Evolutionary conservation across 2,113 vertebrate genomes (phyloP), one percentile per base, ranked within the genome.

Genomic region (Thalassoma bifasciatum): DNA sequence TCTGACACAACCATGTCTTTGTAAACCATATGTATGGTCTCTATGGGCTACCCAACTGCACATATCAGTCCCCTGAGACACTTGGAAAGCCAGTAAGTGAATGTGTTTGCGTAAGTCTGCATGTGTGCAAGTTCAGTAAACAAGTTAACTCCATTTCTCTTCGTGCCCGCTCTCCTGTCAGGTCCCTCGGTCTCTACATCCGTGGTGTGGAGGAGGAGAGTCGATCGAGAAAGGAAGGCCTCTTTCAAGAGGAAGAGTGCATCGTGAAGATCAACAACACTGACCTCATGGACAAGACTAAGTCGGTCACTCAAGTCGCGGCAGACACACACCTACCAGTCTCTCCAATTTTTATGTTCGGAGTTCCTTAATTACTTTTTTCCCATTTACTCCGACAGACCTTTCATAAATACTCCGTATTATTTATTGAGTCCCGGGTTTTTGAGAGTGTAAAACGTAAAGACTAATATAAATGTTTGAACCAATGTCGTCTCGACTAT

Each of bases 241-340:
- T 98, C 52, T 97, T 98, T 84, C 92, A 94, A 30, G 96, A 97
- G 80, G 97, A 98, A 4, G 96, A 99, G 75, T 98, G 98, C 85
- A 98, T 98, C 61, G 94, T 98, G 58, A 96, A 91, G 92, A 99
- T 99, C 90, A 99, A 98, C 90, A 93, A 91, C 9, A 92, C 93
- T 13, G 94, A 97, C 77, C 96, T 99, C 60, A 88, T 93, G 87
- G 97, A 98, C 92, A 97, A 96, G 94, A 95, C 96, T 0, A n/a
- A n/a, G n/a, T n/a, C n/a, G n/a, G n/a, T n/a, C n/a, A n/a, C n/a
- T n/a, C n/a, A n/a, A n/a, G n/a, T n/a, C n/a, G n/a, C n/a, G n/a
- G n/a, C n/a, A n/a, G n/a, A n/a, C n/a, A n/a, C n/a, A n/a, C n/a
- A n/a, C n/a, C n/a, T n/a, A n/a, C n/a, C n/a, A n/a, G n/a, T n/a